Conservation (phyloP, 2,113 vertebrate species). For the Cervus canadensis region DNA sequence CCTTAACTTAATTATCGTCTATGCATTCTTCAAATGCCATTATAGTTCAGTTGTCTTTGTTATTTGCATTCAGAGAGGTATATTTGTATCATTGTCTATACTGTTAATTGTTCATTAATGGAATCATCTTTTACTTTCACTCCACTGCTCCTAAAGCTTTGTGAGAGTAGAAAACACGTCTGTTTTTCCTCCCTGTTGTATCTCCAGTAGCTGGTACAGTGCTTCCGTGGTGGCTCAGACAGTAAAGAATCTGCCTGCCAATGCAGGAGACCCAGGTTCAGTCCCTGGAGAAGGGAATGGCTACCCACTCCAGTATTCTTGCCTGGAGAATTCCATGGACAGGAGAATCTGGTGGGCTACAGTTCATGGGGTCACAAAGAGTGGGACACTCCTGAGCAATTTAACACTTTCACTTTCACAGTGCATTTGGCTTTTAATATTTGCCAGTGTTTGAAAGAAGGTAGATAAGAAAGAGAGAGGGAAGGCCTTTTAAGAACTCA, state of each 20-base stretch:
- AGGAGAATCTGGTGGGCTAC: neutral
- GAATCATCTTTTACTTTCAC: neutral
- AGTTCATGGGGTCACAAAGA: neutral
- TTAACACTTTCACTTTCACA: neutral
- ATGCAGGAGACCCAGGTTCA: neutral
- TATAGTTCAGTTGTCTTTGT: slow-evolving; percentile 11
- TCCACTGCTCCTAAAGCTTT: neutral
- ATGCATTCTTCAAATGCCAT: neutral
- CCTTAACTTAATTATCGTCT: slow-evolving; percentile 32
- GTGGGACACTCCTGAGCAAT: neutral
- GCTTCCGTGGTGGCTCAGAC: neutral
- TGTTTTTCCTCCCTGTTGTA: neutral
- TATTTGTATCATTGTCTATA: neutral
- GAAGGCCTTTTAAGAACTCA: neutral
- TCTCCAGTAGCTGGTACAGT: neutral
- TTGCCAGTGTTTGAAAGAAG: neutral
- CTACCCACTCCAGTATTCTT: neutral
- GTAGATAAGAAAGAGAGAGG: neutral
- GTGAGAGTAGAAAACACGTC: neutral
- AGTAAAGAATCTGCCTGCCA: neutral
- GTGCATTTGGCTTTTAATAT: neutral
- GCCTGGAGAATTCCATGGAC: neutral
- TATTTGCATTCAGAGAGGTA: neutral
- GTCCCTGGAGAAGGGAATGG: neutral
- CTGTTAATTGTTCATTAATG: neutral